phyloP scores from a whole-genome alignment of 2,888 invertebrate species.

The Sinodicranocentrus sp. region DNA sequence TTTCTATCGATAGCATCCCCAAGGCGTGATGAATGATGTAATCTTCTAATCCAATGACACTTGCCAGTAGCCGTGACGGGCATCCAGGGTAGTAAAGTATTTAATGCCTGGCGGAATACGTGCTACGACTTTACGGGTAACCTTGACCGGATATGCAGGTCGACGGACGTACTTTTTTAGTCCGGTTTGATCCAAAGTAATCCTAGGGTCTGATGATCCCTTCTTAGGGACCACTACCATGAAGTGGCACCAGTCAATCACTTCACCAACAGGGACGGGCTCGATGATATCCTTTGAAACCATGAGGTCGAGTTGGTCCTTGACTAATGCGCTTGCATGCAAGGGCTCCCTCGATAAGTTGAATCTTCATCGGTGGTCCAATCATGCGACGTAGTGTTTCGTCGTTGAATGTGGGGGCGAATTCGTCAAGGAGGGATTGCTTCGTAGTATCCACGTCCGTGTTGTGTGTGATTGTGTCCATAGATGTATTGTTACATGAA shows the following conservation, averaged over 20 bases:
- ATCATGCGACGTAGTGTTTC: not conserved
- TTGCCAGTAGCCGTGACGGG: slow-evolving; percentile 47
- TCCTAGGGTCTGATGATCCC: slow-evolving; percentile 8
- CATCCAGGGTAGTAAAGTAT: slow-evolving; percentile 28
- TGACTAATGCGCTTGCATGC: slow-evolving; percentile 17
- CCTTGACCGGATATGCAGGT: slow-evolving; percentile 13
- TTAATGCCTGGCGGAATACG: not conserved
- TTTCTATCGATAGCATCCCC: slow-evolving; percentile 14
- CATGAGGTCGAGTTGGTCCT: slow-evolving; percentile 28
- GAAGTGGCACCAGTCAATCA: slow-evolving; percentile 50
- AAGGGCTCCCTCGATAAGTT: slow-evolving; percentile 3
- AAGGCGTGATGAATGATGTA: slow-evolving; percentile 32
- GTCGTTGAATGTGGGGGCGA: slow-evolving; percentile 31
- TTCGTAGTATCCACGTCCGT: not conserved
- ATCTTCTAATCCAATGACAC: slow-evolving; percentile 20
- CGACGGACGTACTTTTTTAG: slow-evolving; percentile 1
- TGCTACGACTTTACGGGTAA: not conserved
- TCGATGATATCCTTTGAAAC: slow-evolving; percentile 17
- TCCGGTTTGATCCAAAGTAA: not conserved
- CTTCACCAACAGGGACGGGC: slow-evolving; percentile 30
- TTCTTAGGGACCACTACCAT: slow-evolving; percentile 53
- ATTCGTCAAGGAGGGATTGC: not conserved
- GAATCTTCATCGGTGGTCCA: slow-evolving; percentile 36
- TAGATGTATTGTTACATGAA: too few species aligned
- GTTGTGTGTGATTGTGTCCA: too few species aligned